Conservation (phyloP, 2,113 vertebrate species). For the Axis porcinus region DNA sequence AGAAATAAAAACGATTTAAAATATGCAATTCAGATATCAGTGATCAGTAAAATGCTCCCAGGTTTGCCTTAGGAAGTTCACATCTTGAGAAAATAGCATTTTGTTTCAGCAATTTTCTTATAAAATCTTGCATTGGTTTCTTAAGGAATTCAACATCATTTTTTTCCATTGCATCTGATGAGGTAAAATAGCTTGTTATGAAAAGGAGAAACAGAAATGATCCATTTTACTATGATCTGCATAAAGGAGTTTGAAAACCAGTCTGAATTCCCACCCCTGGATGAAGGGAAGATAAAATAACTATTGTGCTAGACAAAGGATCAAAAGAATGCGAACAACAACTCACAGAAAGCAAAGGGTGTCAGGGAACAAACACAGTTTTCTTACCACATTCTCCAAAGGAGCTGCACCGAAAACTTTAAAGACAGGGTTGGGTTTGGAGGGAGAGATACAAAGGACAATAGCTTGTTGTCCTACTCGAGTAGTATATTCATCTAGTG, state of each 20-base stretch:
- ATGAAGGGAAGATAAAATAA: not conserved
- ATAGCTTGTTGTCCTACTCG: conserved; percentile 98
- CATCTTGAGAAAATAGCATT: not conserved
- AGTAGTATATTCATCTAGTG: conserved; percentile 97
- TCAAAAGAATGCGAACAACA: not conserved
- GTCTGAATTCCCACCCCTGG: not conserved
- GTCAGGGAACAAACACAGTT: not conserved
- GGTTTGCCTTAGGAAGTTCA: not conserved
- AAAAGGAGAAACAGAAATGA: not conserved
- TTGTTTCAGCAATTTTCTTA: conserved; percentile 42
- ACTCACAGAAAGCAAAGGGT: not conserved
- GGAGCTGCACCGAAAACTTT: conserved; percentile 98
- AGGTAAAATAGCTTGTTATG: not conserved
- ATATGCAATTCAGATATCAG: not conserved
- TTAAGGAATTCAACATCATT: not conserved
- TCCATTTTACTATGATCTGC: not conserved
- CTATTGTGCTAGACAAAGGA: not conserved
- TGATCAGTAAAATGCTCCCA: not conserved
- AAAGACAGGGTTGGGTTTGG: conserved; percentile 97
- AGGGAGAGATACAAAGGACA: conserved; percentile 96
- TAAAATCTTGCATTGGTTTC: not conserved
- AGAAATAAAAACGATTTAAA: conserved; percentile 25
- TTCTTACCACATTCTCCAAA: conserved; percentile 95
- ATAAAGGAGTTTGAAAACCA: not conserved
- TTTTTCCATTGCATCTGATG: not conserved